Percentiles rank a stretch among this genome's conserved stretches.
phyloP scores from a whole-genome alignment of 2,888 invertebrate species.

The Physocephala rufipes region DNA sequence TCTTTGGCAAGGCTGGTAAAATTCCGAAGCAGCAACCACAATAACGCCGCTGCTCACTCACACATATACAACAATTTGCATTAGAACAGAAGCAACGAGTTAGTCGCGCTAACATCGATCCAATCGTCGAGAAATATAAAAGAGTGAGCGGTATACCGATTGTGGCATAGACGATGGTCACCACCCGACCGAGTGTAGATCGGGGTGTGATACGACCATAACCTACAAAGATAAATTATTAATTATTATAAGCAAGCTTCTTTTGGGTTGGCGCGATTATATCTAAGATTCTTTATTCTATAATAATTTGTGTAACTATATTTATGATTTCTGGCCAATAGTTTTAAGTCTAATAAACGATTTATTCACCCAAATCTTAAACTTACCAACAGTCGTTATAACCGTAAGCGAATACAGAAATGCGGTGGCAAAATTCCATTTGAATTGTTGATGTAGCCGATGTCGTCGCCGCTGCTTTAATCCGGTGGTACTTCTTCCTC shows the following conservation, averaged over 20 bases:
- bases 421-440: constrained; percentile 86
- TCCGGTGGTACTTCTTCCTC: neutral
- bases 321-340: no score
- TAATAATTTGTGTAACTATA: neutral
- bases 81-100: constrained; percentile 80
- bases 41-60: constrained; percentile 75
- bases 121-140: constrained; percentile 83
- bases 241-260: neutral
- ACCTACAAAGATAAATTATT: constrained; percentile 69
- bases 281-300: neutral
- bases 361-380: neutral
- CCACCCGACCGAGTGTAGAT: constrained; percentile 84
- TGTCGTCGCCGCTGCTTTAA: constrained; percentile 34
- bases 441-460: constrained; percentile 53
- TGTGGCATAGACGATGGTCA: constrained; percentile 83
- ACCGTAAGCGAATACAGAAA: constrained; percentile 93
- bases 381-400: constrained; percentile 86
- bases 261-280: neutral
- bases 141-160: constrained; percentile 85
- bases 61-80: constrained; percentile 73
- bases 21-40: constrained; percentile 77
- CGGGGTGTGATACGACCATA: constrained; percentile 89
- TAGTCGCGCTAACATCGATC: constrained; percentile 79
- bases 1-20: constrained; percentile 81
- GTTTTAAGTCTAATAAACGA: no score